Conservation (phyloP, 2,888 invertebrate species). For the Galerucella nymphaeae region DNA sequence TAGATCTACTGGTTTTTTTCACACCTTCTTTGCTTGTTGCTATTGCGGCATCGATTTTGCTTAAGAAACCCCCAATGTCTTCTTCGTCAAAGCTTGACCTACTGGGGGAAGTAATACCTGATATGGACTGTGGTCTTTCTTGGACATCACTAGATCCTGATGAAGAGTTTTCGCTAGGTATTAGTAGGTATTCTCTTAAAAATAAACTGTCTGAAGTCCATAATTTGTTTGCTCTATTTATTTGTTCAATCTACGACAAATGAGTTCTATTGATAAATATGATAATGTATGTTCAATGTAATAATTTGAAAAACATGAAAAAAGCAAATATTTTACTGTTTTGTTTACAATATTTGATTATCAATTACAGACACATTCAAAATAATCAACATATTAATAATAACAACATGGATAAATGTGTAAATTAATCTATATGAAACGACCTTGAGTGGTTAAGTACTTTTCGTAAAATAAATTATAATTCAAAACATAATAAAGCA, state of each 20-base stretch:
- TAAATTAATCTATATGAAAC: background rate
- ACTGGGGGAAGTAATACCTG: constrained; percentile 46
- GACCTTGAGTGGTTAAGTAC: no score
- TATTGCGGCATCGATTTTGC: constrained; percentile 85
- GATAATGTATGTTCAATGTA: background rate
- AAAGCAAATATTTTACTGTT: background rate
- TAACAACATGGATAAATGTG: background rate
- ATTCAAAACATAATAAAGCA: no score
- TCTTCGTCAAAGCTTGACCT: constrained; percentile 66
- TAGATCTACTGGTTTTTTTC: constrained; percentile 78
- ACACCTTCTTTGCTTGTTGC: constrained; percentile 87
- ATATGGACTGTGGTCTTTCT: constrained; percentile 64
- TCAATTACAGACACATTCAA: background rate
- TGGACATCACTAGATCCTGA: constrained; percentile 48
- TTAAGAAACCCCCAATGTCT: constrained; percentile 84
- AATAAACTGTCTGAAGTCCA: constrained; percentile 95
- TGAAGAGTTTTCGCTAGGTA: constrained; percentile 76
- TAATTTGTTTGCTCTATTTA: constrained; percentile 88
- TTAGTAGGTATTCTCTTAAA: constrained; percentile 86
- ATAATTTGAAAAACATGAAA: background rate
- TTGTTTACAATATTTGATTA: background rate
- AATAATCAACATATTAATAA: background rate
- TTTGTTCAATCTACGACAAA: constrained; percentile 84
- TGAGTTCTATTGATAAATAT: constrained; percentile 47
- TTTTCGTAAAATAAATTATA: no score